A percentile compares a stretch with the other conserved stretches of the same genome.
Evolutionary conservation across 2,113 vertebrate genomes (phyloP).

Genomic region (Pao palembangensis): DNA sequence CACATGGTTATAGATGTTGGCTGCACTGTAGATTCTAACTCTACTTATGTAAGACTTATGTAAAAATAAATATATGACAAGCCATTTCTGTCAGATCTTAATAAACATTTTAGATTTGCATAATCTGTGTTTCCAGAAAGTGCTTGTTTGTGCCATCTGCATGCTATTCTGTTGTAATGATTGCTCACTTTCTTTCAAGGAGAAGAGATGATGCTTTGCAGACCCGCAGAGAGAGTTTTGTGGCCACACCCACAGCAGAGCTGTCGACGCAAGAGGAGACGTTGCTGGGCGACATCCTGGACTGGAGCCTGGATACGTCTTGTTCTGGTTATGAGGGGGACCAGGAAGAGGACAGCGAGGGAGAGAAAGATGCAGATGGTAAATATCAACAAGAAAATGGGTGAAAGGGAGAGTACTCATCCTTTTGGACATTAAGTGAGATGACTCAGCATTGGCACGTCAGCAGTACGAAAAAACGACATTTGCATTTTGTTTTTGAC

Average conservation of each 20-base stretch:
- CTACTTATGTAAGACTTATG: no score
- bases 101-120: no score
- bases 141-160: slow-evolving; percentile 44
- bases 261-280: slow-evolving; percentile 92
- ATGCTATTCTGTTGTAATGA: not conserved
- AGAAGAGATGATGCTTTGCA: slow-evolving; percentile 84
- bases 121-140: not conserved
- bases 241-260: slow-evolving; percentile 90
- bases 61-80: no score
- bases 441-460: not conserved
- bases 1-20: no score
- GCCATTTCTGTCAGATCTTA: no score
- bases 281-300: slow-evolving; percentile 87
- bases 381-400: slow-evolving; percentile 51
- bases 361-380: slow-evolving; percentile 86
- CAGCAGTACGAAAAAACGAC: not conserved
- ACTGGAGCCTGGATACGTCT: slow-evolving; percentile 91
- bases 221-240: slow-evolving; percentile 83
- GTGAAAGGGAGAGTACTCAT: not conserved
- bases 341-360: slow-evolving; percentile 90
- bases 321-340: slow-evolving; percentile 94
- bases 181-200: slow-evolving; percentile 62
- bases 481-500: not conserved
- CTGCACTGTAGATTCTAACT: no score
- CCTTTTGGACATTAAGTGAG: not conserved